Percentiles rank a stretch among this genome's conserved stretches.
phyloP scores from a whole-genome alignment of 2,797 vertebrate species.

The Carapus acus region DNA sequence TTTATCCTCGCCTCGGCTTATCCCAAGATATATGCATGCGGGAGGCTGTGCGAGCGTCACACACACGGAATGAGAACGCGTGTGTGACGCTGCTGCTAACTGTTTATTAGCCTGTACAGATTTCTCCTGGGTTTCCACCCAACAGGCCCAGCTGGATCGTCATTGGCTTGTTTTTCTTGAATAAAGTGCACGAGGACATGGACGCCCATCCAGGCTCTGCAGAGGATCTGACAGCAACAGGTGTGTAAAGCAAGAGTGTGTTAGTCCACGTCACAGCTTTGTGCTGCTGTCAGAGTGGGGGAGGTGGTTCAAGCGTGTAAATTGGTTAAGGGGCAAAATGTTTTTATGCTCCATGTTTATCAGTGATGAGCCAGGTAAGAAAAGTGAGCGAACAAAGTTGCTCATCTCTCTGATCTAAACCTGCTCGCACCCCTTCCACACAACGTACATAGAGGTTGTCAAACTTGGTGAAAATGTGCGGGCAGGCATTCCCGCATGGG shows the following conservation, averaged over 20 bases:
- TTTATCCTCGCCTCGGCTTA: slow-evolving; percentile 61
- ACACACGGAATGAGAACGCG: too few relatives aligned
- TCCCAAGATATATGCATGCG: slow-evolving; percentile 44
- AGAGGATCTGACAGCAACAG: slow-evolving; percentile 60
- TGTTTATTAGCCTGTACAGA: slow-evolving; percentile 14
- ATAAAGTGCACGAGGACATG: slow-evolving; percentile 46
- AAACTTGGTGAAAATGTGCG: too few relatives aligned
- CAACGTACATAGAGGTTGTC: too few relatives aligned
- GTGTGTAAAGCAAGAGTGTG: slow-evolving; percentile 35
- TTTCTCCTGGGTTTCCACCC: slow-evolving; percentile 3
- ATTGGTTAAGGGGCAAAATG: not conserved
- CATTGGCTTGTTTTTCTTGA: slow-evolving; percentile 20
- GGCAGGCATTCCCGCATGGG: not conserved
- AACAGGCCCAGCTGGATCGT: slow-evolving; percentile 12
- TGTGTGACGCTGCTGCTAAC: not conserved
- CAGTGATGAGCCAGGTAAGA: not conserved
- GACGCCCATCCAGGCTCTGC: slow-evolving; percentile 31
- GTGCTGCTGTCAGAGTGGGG: not conserved
- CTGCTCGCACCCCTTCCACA: too few relatives aligned
- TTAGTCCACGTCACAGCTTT: not conserved
- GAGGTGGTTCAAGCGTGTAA: not conserved
- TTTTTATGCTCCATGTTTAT: not conserved
- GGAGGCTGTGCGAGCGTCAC: slow-evolving; percentile 4
- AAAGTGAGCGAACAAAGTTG: too few relatives aligned
- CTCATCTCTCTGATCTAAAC: too few relatives aligned